phyloP scores from a whole-genome alignment of 1,140 invertebrate species.

The Lepidurus packardi region DNA sequence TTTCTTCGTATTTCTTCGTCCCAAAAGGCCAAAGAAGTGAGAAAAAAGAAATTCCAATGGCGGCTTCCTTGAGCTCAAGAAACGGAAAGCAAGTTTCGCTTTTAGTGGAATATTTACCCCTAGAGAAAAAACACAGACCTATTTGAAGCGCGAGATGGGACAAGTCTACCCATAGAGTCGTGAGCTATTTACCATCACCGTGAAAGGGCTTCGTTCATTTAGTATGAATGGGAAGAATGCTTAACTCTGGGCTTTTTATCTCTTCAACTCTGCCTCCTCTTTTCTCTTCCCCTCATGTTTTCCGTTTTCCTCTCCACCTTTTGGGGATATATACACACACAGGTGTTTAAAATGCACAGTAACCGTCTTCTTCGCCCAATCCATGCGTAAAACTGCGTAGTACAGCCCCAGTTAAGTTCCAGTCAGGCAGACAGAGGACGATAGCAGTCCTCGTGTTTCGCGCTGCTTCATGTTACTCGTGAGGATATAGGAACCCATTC shows the following conservation, averaged over 20 bases:
- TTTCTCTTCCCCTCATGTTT: not conserved
- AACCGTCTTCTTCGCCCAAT: not conserved
- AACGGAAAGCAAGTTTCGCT: not conserved
- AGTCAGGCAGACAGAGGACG: not conserved
- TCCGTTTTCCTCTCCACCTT: not conserved
- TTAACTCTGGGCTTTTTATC: not conserved
- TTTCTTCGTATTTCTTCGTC: too few species aligned
- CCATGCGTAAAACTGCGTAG: not conserved
- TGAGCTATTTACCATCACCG: slow-evolving; percentile 4
- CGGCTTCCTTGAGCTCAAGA: too few species aligned
- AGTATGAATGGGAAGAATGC: not conserved
- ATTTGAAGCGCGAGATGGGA: not conserved
- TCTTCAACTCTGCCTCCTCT: not conserved
- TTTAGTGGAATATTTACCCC: not conserved
- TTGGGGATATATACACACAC: not conserved
- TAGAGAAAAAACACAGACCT: not conserved
- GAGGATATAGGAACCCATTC: too few species aligned
- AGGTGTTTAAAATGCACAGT: not conserved
- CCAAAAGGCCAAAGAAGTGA: too few species aligned
- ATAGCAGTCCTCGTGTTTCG: too few species aligned
- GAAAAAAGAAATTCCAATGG: too few species aligned
- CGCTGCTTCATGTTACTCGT: too few species aligned
- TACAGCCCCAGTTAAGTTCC: not conserved
- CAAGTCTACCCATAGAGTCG: not conserved
- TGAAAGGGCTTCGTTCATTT: not conserved